Evolutionary conservation across 2,113 vertebrate genomes (phyloP), one percentile per base, ranked within the genome.

Genomic region (Oryzias javanicus): DNA sequence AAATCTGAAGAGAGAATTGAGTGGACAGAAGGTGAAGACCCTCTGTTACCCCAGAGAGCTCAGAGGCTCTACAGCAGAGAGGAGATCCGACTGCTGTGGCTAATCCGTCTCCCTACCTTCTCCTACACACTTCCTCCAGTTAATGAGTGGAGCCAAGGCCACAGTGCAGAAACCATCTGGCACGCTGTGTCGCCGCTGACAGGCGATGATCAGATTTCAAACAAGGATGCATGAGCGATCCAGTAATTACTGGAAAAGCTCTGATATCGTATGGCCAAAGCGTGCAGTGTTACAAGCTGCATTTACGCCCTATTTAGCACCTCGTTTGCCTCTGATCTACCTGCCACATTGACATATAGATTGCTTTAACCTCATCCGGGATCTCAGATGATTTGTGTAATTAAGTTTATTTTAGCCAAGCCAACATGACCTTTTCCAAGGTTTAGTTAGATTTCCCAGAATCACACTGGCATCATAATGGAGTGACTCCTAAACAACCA

Each of bases 241-340:
- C 75, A 41, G 88, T 88, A 84, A 90, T 89, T 89, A 90, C 84
- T 80, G 85, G 87, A 86, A 83, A 66, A 67, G 59, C 62, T 60
- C 6, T 24, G 60, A 77, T 88, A 55, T 90, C 82, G 20, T 45
- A 67, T 86, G 67, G 62, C 72, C 63, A 47, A 45, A 73, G 77
- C 57, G 15, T 59, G 67, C 85, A 73, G 41, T 61, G 72, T 86
- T 88, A 89, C 88, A 84, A 72, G 84, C 81, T 67, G 79, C 64
- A 53, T 80, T 84, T 78, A 72, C 55, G 67, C 79, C 82, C 83
- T 75, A 67, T 84, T 86, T 76, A 74, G 81, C 56, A 27, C 77
- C 77, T 69, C 78, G 12, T 35, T 60, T 17, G 13, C 76, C 54
- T 78, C 74, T 66, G 58, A 76, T 81, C 74, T 25, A 58, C 45